Conservation (phyloP, 2,888 invertebrate genomes). For the Tridacna crocea region DNA sequence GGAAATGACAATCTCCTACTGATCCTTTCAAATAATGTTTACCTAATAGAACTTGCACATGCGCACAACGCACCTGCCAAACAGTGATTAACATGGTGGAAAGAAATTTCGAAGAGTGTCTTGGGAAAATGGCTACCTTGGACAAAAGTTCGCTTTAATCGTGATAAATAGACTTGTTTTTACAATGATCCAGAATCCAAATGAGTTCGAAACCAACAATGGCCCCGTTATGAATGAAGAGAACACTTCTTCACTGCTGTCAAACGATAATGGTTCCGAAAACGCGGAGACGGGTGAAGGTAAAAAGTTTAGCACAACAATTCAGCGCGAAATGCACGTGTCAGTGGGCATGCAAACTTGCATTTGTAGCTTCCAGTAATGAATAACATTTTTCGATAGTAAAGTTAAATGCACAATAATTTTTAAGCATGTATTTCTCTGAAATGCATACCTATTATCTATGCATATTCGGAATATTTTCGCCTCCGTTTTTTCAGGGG, state of each 20-base stretch:
- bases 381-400: neutral
- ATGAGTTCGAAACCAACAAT: conserved; percentile 54
- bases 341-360: conserved; percentile 1
- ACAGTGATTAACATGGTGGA: conserved; percentile 37
- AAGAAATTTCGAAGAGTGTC: conserved; percentile 23
- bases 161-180: neutral
- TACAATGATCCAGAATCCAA: conserved; percentile 67
- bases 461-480: neutral
- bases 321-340: conserved; percentile 6
- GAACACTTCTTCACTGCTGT: conserved; percentile 39
- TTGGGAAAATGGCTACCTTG: conserved; percentile 11
- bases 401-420: neutral
- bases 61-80: conserved; percentile 33
- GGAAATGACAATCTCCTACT: neutral
- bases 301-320: conserved; percentile 27
- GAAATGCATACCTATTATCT: neutral
- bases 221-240: conserved; percentile 53
- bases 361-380: neutral
- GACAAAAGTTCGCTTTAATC: conserved; percentile 6
- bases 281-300: conserved; percentile 45
- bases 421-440: neutral
- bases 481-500: neutral
- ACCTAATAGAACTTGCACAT: conserved; percentile 45
- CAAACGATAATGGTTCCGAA: conserved; percentile 43
- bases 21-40: conserved; percentile 51